These are phyloP conservation scores for Cerastoderma edule DNA, from an alignment of 2,888 invertebrate genomes.

Conservation along the genomic window DNA sequence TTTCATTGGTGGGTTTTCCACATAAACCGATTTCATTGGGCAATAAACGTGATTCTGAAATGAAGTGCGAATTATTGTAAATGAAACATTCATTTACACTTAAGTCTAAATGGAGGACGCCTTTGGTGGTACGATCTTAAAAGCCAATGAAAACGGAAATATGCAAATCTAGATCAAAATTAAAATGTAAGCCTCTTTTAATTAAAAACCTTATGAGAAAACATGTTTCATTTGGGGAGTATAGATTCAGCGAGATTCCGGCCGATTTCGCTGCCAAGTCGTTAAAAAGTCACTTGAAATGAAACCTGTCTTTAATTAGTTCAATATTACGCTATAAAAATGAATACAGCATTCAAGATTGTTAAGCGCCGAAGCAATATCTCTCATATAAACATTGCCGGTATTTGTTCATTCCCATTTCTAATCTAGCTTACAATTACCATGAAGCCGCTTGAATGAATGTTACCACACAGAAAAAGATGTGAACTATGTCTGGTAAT, in stretches of 20 bases:
- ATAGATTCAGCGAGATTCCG: slow-evolving; percentile 11
- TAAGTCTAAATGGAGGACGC: slow-evolving; percentile 42
- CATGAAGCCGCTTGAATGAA: too few relatives aligned
- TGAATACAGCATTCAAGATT: neutral
- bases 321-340: slow-evolving; percentile 20
- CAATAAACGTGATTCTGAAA: slow-evolving; percentile 55
- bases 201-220: slow-evolving; percentile 10
- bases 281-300: slow-evolving; percentile 9
- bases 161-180: slow-evolving; percentile 46
- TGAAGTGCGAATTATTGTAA: slow-evolving; percentile 57
- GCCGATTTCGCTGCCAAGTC: neutral
- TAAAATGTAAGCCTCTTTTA: slow-evolving; percentile 23
- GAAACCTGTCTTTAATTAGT: slow-evolving; percentile 8
- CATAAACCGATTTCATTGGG: slow-evolving; percentile 61
- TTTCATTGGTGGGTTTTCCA: slow-evolving; percentile 51
- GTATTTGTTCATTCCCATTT: too few relatives aligned
- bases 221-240: neutral
- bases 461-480: too few relatives aligned
- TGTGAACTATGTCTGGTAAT: too few relatives aligned
- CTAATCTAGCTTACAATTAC: too few relatives aligned
- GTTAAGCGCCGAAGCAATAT: neutral
- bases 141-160: slow-evolving; percentile 49
- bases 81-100: slow-evolving; percentile 56
- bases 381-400: too few relatives aligned
- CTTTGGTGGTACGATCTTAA: slow-evolving; percentile 49